A percentile compares a stretch with the other conserved stretches of the same genome.
These are phyloP conservation scores for Campoplex capitator DNA, from an alignment of 2,888 invertebrate species.

Conservation along the genomic window DNA sequence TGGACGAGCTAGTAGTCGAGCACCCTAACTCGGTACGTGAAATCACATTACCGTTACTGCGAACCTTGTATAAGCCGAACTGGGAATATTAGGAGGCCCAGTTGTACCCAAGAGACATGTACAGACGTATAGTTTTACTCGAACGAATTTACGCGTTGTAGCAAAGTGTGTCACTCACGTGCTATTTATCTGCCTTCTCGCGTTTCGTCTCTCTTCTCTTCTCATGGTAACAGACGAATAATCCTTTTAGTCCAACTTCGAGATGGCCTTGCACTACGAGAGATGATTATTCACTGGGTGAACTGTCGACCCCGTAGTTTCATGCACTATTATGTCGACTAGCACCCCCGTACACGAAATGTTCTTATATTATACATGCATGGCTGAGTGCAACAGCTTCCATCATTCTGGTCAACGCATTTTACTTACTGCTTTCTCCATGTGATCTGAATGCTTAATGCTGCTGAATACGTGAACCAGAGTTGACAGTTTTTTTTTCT, in stretches of 20 bases:
- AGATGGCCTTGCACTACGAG: conserved; percentile 62
- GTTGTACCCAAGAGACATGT: conserved; percentile 36
- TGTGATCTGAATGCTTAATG: background rate
- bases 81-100: conserved; percentile 33
- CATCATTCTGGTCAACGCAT: conserved; percentile 10
- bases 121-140: conserved; percentile 76
- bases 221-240: conserved; percentile 76
- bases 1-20: conserved; percentile 46
- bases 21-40: conserved; percentile 77
- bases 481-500: background rate
- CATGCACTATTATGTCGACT: conserved; percentile 21
- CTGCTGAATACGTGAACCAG: background rate
- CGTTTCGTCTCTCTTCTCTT: conserved; percentile 10
- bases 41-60: conserved; percentile 81
- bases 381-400: conserved; percentile 10
- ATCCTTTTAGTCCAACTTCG: conserved; percentile 83
- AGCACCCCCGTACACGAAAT: conserved; percentile 12
- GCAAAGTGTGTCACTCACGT: conserved; percentile 57
- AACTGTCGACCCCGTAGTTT: conserved; percentile 46
- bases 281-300: conserved; percentile 55
- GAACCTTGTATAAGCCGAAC: conserved; percentile 44
- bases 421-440: conserved; percentile 1
- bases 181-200: conserved; percentile 47
- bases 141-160: conserved; percentile 79
- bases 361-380: background rate